phyloP scores from a whole-genome alignment of 2,888 invertebrate species.

The Drosophila melanosoma region DNA sequence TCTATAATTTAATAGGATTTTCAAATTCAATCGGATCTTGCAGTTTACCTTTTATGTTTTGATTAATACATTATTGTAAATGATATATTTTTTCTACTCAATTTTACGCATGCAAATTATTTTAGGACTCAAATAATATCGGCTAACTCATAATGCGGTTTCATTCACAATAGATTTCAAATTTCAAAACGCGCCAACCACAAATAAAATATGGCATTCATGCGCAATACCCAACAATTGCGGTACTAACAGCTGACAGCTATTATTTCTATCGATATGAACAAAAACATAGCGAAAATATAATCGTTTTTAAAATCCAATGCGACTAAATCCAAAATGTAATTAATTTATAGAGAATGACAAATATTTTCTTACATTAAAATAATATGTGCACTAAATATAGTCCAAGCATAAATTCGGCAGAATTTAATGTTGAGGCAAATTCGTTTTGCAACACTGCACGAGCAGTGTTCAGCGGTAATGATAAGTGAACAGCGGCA shows the following conservation, averaged over 20 bases:
- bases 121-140: conserved; percentile 18
- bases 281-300: conserved; percentile 3
- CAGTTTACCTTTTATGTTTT: not conserved
- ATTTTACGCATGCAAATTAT: not conserved
- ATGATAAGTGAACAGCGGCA: conserved; percentile 40
- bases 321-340: not conserved
- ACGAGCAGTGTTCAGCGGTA: conserved; percentile 1
- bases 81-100: not conserved
- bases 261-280: conserved; percentile 30
- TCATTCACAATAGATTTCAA: conserved; percentile 28
- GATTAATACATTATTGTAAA: not conserved
- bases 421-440: not conserved
- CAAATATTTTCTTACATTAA: not conserved
- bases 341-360: not conserved
- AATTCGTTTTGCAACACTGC: conserved; percentile 34
- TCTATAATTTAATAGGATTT: not conserved
- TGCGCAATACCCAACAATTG: not conserved
- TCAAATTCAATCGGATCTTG: not conserved
- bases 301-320: not conserved
- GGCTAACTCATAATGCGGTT: not conserved
- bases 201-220: conserved; percentile 26
- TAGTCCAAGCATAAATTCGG: not conserved
- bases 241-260: conserved; percentile 30
- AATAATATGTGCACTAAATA: not conserved
- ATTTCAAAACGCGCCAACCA: not conserved